phyloP scores from a whole-genome alignment of 2,888 invertebrate species.

The Eumacrocentrus americanus region DNA sequence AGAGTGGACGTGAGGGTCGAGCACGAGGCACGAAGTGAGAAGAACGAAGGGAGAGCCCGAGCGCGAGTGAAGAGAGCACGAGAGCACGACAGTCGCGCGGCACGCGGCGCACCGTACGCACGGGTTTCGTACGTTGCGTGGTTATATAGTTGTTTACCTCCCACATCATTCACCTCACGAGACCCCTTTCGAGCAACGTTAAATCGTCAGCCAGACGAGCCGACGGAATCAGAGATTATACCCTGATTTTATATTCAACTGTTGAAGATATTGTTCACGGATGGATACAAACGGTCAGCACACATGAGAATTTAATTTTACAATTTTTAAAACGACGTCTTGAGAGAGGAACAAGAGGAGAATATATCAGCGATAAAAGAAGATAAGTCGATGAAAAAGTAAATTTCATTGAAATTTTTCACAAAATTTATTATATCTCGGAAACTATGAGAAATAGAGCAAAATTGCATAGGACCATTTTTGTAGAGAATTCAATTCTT shows the following conservation, averaged over 20 bases:
- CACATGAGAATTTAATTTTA: not conserved
- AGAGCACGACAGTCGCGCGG: conserved; percentile 55
- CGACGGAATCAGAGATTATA: not conserved
- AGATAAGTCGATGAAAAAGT: too few relatives aligned
- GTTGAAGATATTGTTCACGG: not conserved
- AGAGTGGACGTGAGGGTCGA: conserved; percentile 17
- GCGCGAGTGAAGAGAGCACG: conserved; percentile 25
- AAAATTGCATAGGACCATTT: too few relatives aligned
- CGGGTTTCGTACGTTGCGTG: conserved; percentile 38
- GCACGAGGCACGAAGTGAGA: conserved; percentile 18
- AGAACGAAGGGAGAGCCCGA: conserved; percentile 26
- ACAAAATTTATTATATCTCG: too few relatives aligned
- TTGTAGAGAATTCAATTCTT: too few relatives aligned
- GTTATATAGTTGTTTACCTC: conserved; percentile 24
- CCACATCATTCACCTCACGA: not conserved
- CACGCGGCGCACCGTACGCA: conserved; percentile 57
- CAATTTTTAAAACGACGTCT: not conserved
- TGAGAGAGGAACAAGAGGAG: too few relatives aligned
- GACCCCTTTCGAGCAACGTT: not conserved
- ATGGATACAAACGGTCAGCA: not conserved
- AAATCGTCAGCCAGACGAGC: not conserved
- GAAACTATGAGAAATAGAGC: too few relatives aligned
- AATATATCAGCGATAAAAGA: too few relatives aligned
- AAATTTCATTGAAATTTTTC: too few relatives aligned
- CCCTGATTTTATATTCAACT: not conserved